A percentile compares a stretch with the other conserved stretches of the same genome.
These are phyloP conservation scores for Lycodopsis pacificus DNA, from an alignment of 2,797 vertebrate species.

Conservation along the genomic window DNA sequence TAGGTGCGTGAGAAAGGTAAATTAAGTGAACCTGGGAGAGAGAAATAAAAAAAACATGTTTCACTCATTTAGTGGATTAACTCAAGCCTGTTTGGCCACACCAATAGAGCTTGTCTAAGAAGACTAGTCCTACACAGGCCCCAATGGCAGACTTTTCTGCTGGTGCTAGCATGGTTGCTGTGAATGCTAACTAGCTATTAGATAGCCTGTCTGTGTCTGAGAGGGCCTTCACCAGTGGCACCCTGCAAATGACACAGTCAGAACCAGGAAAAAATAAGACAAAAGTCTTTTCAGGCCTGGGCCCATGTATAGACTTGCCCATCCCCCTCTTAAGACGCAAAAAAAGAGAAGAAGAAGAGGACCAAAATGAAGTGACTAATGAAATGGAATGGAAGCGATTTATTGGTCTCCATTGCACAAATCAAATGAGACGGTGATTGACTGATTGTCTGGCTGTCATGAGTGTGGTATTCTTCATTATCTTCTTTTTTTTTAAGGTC, in stretches of 20 bases:
- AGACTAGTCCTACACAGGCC: slow-evolving; percentile 43
- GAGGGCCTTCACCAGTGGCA: slow-evolving; percentile 88
- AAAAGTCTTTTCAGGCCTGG: slow-evolving; percentile 94
- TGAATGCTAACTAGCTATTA: slow-evolving; percentile 94
- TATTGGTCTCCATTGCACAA: slow-evolving; percentile 80
- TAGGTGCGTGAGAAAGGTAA: neutral
- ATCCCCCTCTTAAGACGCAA: slow-evolving; percentile 89
- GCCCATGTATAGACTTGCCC: slow-evolving; percentile 87
- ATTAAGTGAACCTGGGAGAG: neutral
- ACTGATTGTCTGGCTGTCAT: slow-evolving; percentile 87
- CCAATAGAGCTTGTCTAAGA: slow-evolving; percentile 35
- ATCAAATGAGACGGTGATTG: slow-evolving; percentile 87
- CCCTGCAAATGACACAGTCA: slow-evolving; percentile 93
- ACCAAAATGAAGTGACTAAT: slow-evolving; percentile 62
- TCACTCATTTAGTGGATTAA: slow-evolving; percentile 25
- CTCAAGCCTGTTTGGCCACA: slow-evolving; percentile 34
- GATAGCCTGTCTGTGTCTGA: slow-evolving; percentile 80
- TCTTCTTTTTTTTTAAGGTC: slow-evolving; percentile 44
- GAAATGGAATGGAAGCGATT: slow-evolving; percentile 60
- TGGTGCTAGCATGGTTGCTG: slow-evolving; percentile 83
- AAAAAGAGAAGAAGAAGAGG: slow-evolving; percentile 59
- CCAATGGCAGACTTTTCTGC: slow-evolving; percentile 77
- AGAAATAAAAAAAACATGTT: neutral
- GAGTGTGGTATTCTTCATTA: slow-evolving; percentile 43
- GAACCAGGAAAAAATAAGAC: slow-evolving; percentile 92